Percentiles rank a stretch among this genome's conserved stretches.
Evolutionary conservation across 1,140 invertebrate species (phyloP).

Genomic region (Argopecten irradians): DNA sequence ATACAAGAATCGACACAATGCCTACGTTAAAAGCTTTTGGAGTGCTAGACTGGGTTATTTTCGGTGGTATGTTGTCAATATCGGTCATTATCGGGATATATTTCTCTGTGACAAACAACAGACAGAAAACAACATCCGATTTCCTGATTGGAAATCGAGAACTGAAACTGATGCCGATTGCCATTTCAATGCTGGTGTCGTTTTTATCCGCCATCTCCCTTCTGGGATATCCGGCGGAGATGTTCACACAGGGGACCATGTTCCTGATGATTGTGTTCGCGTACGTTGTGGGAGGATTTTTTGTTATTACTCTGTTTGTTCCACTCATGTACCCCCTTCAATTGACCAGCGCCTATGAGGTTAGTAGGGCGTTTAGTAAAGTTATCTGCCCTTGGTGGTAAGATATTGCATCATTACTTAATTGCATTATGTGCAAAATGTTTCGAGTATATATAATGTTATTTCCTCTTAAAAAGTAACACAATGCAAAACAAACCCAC

Average conservation of each 20-base stretch:
- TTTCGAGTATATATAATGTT: too few relatives aligned
- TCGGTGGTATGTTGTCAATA: slow-evolving; percentile 60
- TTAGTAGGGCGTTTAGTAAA: too few relatives aligned
- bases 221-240: slow-evolving; percentile 76
- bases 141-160: slow-evolving; percentile 87
- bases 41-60: slow-evolving; percentile 65
- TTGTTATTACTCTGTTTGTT: slow-evolving; percentile 61
- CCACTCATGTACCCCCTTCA: slow-evolving; percentile 67
- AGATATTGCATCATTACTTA: too few relatives aligned
- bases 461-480: too few relatives aligned
- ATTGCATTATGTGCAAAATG: too few relatives aligned
- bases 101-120: slow-evolving; percentile 87
- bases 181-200: slow-evolving; percentile 75
- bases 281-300: slow-evolving; percentile 57
- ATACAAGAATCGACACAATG: not conserved
- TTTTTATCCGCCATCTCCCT: slow-evolving; percentile 75
- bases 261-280: slow-evolving; percentile 64
- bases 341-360: slow-evolving; percentile 70
- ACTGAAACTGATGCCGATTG: slow-evolving; percentile 82
- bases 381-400: too few relatives aligned
- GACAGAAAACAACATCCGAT: slow-evolving; percentile 88
- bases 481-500: too few relatives aligned
- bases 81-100: slow-evolving; percentile 86
- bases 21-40: slow-evolving; percentile 44
- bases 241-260: slow-evolving; percentile 70